Percentiles rank a stretch among this genome's conserved stretches.
Conservation (phyloP, 2,888 invertebrate species). For the Tachina lurida region DNA sequence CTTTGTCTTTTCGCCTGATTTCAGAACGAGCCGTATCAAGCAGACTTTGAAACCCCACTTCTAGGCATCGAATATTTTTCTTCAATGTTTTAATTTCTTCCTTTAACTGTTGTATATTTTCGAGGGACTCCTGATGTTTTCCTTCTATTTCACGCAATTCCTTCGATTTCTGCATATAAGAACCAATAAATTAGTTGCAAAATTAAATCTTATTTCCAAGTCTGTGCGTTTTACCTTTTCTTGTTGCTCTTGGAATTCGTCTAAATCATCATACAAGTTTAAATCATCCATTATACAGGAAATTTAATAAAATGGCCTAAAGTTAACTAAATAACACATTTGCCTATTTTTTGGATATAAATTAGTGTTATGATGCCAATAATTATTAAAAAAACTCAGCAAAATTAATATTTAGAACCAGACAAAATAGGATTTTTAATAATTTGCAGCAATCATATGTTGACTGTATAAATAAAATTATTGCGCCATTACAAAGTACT, state of each 20-base stretch:
- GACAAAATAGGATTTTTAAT: conserved; percentile 26
- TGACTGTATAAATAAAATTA: conserved; percentile 21
- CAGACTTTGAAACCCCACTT: conserved; percentile 79
- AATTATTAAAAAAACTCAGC: neutral
- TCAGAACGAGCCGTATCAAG: conserved; percentile 80
- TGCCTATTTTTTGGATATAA: neutral
- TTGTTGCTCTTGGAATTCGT: conserved; percentile 78
- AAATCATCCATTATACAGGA: conserved; percentile 74
- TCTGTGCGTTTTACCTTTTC: conserved; percentile 75
- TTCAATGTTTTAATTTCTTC: conserved; percentile 75
- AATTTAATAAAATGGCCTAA: neutral
- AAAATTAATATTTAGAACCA: conserved; percentile 1
- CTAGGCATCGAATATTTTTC: conserved; percentile 77
- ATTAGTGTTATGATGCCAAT: neutral
- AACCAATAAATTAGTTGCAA: neutral
- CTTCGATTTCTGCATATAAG: conserved; percentile 76
- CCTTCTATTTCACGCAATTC: conserved; percentile 75
- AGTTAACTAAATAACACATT: neutral
- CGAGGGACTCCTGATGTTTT: conserved; percentile 74
- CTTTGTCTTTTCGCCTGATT: conserved; percentile 78
- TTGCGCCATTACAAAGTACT: conserved; percentile 44
- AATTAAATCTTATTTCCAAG: neutral
- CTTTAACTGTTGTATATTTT: conserved; percentile 74
- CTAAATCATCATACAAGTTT: conserved; percentile 80
- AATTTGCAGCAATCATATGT: conserved; percentile 32